These are phyloP conservation scores for Cyclargus thomasi DNA, from an alignment of 1,140 invertebrate species.

Conservation along the genomic window DNA sequence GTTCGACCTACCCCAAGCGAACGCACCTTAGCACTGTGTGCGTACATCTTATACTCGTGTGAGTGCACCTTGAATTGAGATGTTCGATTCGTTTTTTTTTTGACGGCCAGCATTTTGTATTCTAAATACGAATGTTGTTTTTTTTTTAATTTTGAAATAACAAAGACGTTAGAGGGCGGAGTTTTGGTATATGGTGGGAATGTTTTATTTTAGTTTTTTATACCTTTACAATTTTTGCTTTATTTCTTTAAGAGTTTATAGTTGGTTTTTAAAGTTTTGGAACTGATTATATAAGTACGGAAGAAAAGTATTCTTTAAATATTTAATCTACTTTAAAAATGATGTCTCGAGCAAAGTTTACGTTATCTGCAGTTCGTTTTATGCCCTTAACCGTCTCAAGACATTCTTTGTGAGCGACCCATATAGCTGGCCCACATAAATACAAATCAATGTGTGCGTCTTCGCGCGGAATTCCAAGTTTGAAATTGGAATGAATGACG, in stretches of 20 bases:
- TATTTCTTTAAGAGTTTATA: background rate
- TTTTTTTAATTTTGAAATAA: constrained; percentile 18
- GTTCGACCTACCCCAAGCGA: constrained; percentile 63
- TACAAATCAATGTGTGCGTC: constrained; percentile 58
- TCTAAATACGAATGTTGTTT: constrained; percentile 28
- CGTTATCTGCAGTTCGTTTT: constrained; percentile 13
- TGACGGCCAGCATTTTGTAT: constrained; percentile 15
- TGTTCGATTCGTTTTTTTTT: constrained; percentile 47
- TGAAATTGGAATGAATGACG: constrained; percentile 70
- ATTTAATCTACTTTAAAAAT: background rate
- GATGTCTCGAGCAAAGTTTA: background rate
- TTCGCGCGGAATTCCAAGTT: constrained; percentile 68
- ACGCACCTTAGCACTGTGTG: constrained; percentile 36
- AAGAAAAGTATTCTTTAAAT: too few species aligned
- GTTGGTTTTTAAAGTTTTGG: too few species aligned
- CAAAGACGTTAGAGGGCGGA: constrained; percentile 6
- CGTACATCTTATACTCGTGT: constrained; percentile 37
- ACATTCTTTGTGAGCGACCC: constrained; percentile 55
- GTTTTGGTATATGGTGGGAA: background rate
- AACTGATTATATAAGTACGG: too few species aligned
- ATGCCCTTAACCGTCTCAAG: constrained; percentile 24
- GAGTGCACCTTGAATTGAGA: constrained; percentile 45
- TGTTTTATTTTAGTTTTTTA: background rate
- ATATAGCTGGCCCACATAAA: constrained; percentile 58
- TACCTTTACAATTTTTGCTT: background rate